Base-by-base conservation (phyloP, 2,888 invertebrate genomes). In the Antheraea yamamai region DNA sequence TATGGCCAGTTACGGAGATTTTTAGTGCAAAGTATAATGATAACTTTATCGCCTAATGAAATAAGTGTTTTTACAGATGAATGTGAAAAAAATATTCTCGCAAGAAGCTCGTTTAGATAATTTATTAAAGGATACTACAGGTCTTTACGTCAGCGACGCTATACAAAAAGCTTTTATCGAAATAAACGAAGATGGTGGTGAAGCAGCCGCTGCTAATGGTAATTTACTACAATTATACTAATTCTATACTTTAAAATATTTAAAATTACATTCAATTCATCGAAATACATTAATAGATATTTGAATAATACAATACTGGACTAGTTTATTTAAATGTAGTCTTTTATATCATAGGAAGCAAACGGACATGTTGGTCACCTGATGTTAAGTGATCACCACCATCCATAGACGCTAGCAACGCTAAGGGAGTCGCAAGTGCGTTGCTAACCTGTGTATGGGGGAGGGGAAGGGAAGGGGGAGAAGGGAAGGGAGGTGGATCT, bases 151-250 rank as follows among this genome's bases (percentile, higher is more conserved):
- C 18, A 95, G 95, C 81, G 95, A 96, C 79, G 97, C 97, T 16
- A 86, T 97, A 8, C 98, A 98, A 84, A 98, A 98, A 88, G 97
- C 98, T 6, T 97, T 97, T 83, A 96, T 98, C 82, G 97, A 97
- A 85, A 97, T 98, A 0, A 97, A 97, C 85, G 98, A 98, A 88
- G 97, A 98, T 86, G 98, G 98, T 0, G 96, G 97, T 16, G 98
- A 98, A 88, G 97, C 97, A 2, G 96, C 97, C 73, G 97, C 97
- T 58, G 97, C 97, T 35, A 98, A 97, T 79, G 97, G 98, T 97
- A 94, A 95, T n/a, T n/a, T n/a, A n/a, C 95, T 81, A 72, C 12
- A 74, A 70, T 70, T 70, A 23, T 39, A 70, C 10, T n/a, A 1
- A 0, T 20, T 39, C 6, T 39, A 70, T 39, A 39, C n/a, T 70